Conservation (phyloP, 2,113 vertebrate genomes). For the Eidolon helvum region DNA sequence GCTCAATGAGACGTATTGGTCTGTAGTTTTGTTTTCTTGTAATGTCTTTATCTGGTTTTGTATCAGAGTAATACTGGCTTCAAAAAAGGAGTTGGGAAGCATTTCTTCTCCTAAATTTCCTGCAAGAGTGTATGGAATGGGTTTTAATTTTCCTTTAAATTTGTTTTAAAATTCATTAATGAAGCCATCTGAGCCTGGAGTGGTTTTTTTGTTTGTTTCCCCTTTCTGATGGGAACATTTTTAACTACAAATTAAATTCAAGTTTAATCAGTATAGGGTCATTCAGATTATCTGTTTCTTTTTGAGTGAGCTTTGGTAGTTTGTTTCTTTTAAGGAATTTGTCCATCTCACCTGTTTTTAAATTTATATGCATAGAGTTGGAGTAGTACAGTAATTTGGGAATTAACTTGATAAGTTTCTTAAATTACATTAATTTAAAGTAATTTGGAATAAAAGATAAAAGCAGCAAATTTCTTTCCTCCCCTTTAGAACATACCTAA, state of each 20-base stretch:
- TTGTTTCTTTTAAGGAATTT: not conserved
- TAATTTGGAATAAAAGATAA: not conserved
- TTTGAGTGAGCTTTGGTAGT: not conserved
- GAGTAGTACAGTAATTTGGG: not conserved
- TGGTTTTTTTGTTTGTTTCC: not conserved
- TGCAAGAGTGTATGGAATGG: not conserved
- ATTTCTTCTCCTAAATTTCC: not conserved
- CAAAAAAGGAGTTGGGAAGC: not conserved
- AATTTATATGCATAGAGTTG: not conserved
- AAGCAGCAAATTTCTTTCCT: not conserved
- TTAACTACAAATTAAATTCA: not conserved
- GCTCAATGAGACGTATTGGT: not conserved
- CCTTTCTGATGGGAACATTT: not conserved
- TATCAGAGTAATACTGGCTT: not conserved
- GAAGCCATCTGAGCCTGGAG: not conserved
- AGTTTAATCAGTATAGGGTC: not conserved
- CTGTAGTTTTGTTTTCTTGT: not conserved
- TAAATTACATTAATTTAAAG: constrained; percentile 38
- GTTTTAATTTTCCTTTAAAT: not conserved
- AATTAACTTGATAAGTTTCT: not conserved
- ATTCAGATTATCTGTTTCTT: not conserved
- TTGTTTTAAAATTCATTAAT: not conserved
- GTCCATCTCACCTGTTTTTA: not conserved
- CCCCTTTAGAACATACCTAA: not conserved
- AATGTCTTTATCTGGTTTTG: not conserved